Evolutionary conservation across 2,797 vertebrate genomes (phyloP).

Genomic region (Sebastes steindachneri): DNA sequence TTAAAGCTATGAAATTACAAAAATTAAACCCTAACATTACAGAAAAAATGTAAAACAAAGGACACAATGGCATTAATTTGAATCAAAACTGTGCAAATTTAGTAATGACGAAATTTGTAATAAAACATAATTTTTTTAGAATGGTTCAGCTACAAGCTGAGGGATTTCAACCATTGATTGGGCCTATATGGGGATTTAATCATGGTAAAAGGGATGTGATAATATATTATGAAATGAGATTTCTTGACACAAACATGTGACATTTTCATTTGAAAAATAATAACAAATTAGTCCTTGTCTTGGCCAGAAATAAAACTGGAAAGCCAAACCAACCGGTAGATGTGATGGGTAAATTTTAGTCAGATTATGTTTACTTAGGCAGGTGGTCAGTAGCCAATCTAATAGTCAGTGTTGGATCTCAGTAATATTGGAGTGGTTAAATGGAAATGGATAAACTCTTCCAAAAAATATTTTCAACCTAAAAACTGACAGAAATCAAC

Average conservation of each 20-base stretch:
- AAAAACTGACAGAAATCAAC: conserved; percentile 4
- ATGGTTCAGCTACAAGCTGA: background rate
- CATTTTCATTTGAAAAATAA: background rate
- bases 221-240: background rate
- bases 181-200: no score
- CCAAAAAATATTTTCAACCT: background rate
- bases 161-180: background rate
- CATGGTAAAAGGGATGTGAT: background rate
- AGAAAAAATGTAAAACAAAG: background rate
- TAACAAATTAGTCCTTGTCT: background rate
- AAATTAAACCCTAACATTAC: background rate
- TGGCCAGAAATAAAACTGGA: background rate
- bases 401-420: background rate
- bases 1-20: background rate
- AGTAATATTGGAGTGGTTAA: background rate
- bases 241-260: background rate
- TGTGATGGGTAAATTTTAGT: background rate
- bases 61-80: background rate
- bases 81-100: background rate
- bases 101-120: background rate
- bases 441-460: background rate
- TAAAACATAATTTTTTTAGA: background rate
- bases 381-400: background rate
- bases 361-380: background rate
- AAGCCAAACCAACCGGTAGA: background rate